Evolutionary conservation across 2,888 invertebrate genomes (phyloP).

Genomic region (Strigamia crassipes): DNA sequence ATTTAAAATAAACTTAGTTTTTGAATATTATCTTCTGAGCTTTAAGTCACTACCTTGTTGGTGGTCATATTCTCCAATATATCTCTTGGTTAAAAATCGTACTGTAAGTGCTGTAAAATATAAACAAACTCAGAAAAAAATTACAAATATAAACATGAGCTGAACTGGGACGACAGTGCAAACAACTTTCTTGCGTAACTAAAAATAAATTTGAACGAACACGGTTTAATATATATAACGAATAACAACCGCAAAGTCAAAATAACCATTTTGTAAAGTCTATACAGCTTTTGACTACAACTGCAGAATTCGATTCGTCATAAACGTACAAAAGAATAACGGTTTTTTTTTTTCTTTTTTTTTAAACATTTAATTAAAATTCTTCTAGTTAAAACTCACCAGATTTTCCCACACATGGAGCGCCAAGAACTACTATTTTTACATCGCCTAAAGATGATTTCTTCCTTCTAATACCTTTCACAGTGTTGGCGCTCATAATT

Average conservation of each 20-base stretch:
- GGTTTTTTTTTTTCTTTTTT: no score
- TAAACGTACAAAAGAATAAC: no score
- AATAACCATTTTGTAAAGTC: no score
- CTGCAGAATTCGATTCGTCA: no score
- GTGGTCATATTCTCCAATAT: constrained; percentile 94
- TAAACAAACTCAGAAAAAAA: background rate
- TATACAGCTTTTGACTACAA: no score
- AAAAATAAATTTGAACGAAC: background rate
- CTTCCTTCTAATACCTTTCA: constrained; percentile 82
- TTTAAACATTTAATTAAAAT: background rate
- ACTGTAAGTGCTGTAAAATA: constrained; percentile 69
- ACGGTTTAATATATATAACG: background rate
- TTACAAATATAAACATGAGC: constrained; percentile 44
- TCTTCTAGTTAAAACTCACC: constrained; percentile 66
- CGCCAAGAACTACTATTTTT: constrained; percentile 87
- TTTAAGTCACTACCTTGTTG: constrained; percentile 75
- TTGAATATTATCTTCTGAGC: background rate
- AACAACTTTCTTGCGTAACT: constrained; percentile 8
- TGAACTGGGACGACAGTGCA: constrained; percentile 42
- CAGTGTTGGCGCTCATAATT: constrained; percentile 65
- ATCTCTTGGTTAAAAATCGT: constrained; percentile 87
- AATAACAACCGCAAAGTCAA: no score
- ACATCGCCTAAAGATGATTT: constrained; percentile 88
- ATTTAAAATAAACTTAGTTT: constrained; percentile 29
- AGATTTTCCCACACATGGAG: constrained; percentile 88